phyloP scores from a whole-genome alignment of 1,140 invertebrate species.

The Zaprionus tsacasi region DNA sequence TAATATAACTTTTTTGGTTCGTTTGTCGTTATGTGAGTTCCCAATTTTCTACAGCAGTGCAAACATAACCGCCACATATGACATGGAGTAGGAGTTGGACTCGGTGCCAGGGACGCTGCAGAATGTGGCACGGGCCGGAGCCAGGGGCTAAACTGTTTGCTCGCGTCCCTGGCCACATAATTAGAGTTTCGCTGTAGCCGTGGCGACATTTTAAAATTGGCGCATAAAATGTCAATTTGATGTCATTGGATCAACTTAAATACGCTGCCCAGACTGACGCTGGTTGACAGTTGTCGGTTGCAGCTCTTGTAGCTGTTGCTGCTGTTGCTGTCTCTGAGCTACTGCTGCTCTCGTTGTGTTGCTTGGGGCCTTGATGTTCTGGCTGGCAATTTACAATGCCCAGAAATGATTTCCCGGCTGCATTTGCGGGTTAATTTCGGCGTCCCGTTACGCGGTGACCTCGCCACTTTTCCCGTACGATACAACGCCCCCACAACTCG shows the following conservation, averaged over 20 bases:
- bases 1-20: background rate
- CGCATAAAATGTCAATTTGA: constrained; percentile 82
- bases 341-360: constrained; percentile 9
- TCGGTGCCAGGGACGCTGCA: background rate
- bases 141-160: constrained; percentile 69
- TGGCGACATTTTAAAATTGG: constrained; percentile 76
- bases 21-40: background rate
- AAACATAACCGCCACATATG: background rate
- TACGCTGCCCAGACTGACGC: constrained; percentile 51
- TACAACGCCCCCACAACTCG: constrained; percentile 32
- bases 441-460: constrained; percentile 56
- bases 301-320: background rate
- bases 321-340: constrained; percentile 5
- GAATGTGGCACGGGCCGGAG: background rate
- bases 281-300: constrained; percentile 20
- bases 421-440: constrained; percentile 73
- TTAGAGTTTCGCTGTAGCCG: constrained; percentile 68
- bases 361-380: constrained; percentile 48
- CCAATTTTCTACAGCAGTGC: background rate
- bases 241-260: constrained; percentile 82
- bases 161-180: constrained; percentile 68
- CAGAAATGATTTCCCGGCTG: constrained; percentile 47
- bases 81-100: background rate
- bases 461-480: constrained; percentile 55
- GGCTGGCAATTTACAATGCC: constrained; percentile 58